Base-by-base conservation (phyloP, 53 echinoderm and acorn worm species). In the Mesocentrotus franciscanus region DNA sequence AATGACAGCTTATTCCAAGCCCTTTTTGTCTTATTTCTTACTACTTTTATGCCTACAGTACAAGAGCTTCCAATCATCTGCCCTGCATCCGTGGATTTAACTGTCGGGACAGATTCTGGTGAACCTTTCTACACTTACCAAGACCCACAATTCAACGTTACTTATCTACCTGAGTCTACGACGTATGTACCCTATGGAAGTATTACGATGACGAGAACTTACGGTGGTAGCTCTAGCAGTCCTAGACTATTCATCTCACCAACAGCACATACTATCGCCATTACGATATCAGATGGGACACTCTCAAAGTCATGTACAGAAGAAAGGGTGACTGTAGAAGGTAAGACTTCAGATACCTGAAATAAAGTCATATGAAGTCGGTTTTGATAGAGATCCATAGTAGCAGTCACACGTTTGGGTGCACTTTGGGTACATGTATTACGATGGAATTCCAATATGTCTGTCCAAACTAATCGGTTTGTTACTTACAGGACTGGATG, bases 91-190 rank as follows among this genome's bases (percentile, higher is more conserved):
- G 20, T 62, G 91, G 20, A 18, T 16, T 22, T 91, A 33, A 68
- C 70, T 0, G 91, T 91, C 12, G 91, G 68, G 15, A 91, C 68
- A 10, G 91, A 91, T 68, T 18, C 66, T 18, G 91, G 91, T 91
- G 68, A 66, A 66, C 8, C 91, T 18, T 66, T 12, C 64, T 64
- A 66, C 68, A 91, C 91, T 3, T 91, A 91, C 91, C 91, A 60
- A 17, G 34, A 33, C 34, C 59, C 56, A 59, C 26, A 1, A 58
- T 66, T 91, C 91, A 91, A 68, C 91, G 15, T 91, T 18, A 66
- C 91, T 0, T 66, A 68, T 35, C 90, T 16, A 60, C 33, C 90
- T 6, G 90, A 59, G 15, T 91, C 91, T 68, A 17, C 39, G 22
- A 35, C 68, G 7, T 91, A 91, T 59, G 24, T 39, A 4, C 42